Evolutionary conservation across 1,140 invertebrate species (phyloP).

Genomic region (Octopus sinensis): DNA sequence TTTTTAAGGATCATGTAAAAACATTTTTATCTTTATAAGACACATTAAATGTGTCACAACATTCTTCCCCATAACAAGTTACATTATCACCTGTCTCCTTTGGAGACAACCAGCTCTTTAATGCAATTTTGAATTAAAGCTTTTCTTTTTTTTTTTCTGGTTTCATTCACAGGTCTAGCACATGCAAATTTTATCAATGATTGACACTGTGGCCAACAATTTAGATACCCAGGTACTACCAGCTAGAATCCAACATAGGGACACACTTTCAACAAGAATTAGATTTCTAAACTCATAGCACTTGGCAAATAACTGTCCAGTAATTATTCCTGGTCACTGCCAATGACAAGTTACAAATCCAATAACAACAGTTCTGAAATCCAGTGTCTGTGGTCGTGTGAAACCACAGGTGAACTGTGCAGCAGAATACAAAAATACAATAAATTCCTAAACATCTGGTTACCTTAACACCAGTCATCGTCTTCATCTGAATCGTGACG

Average conservation of each 20-base stretch:
- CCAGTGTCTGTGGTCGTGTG: no score
- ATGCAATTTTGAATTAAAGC: conserved; percentile 10
- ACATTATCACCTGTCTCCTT: conserved; percentile 11
- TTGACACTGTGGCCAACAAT: background rate
- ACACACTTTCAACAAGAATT: conserved; percentile 6
- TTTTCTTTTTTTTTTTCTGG: background rate
- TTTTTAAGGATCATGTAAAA: background rate
- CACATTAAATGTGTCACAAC: background rate
- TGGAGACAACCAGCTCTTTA: conserved; percentile 7
- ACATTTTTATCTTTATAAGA: background rate
- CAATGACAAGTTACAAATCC: background rate
- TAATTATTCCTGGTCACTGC: background rate
- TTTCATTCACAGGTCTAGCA: background rate
- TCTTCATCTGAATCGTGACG: conserved; percentile 44
- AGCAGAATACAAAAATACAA: conserved; percentile 17
- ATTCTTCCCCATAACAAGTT: conserved; percentile 3
- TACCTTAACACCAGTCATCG: conserved; percentile 50
- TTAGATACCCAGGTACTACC: background rate
- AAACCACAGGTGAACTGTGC: background rate
- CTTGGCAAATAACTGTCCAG: background rate
- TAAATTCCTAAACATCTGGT: background rate
- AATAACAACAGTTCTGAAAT: no score
- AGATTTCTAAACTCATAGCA: background rate
- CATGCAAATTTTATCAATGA: background rate
- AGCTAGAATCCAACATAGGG: conserved; percentile 9